A percentile compares a stretch with the other conserved stretches of the same genome.
These are phyloP conservation scores for Apus apus DNA, from an alignment of 2,113 vertebrate species.

Conservation along the genomic window DNA sequence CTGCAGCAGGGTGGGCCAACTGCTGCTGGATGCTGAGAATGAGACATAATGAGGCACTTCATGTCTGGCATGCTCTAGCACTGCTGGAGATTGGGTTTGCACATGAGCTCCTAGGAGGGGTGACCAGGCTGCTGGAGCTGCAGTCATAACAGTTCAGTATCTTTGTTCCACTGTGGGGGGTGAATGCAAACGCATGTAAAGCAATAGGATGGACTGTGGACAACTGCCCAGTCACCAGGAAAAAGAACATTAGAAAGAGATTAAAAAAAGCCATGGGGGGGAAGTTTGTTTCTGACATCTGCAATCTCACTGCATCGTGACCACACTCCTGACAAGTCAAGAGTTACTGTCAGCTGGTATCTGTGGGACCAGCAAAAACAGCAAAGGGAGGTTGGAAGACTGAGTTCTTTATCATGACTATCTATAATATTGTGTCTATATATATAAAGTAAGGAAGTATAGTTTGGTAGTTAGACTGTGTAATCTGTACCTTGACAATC, in stretches of 20 bases:
- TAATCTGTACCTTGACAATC: background rate
- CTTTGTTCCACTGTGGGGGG: background rate
- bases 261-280: background rate
- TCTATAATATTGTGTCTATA: background rate
- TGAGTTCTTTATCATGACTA: background rate
- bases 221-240: background rate
- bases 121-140: background rate
- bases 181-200: background rate
- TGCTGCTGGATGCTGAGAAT: background rate
- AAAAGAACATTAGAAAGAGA: background rate
- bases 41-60: constrained; percentile 2
- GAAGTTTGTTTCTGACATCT: background rate
- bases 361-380: background rate
- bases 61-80: background rate
- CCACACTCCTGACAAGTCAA: background rate
- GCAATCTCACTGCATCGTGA: background rate
- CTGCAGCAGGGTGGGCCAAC: background rate
- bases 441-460: background rate
- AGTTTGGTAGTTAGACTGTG: background rate
- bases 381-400: background rate
- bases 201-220: background rate
- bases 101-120: background rate
- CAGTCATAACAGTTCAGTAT: background rate
- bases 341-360: background rate
- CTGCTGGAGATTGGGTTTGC: constrained; percentile 1